Evolutionary conservation across 2,113 vertebrate species (phyloP).

Genomic region (Procavia capensis): DNA sequence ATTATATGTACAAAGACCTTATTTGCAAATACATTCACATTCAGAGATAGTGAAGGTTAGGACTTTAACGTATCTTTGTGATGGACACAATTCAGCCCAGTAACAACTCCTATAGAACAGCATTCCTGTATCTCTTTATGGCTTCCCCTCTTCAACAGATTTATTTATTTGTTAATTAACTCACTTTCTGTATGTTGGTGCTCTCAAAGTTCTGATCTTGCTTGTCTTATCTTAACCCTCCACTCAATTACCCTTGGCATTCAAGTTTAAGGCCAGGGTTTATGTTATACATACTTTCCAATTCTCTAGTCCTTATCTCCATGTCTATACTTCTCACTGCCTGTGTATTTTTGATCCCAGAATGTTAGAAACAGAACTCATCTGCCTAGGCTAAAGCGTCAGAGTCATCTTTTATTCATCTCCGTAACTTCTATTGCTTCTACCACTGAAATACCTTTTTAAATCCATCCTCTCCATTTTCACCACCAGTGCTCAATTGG

Average conservation of each 20-base stretch:
- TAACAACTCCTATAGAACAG: not conserved
- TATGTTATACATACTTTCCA: not conserved
- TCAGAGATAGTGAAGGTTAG: not conserved
- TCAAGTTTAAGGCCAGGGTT: not conserved
- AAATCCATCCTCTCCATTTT: not conserved
- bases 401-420: constrained; percentile 29
- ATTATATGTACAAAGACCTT: not conserved
- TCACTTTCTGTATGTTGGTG: not conserved
- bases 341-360: constrained; percentile 13
- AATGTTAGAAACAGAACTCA: constrained; percentile 10
- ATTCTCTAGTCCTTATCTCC: not conserved
- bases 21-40: not conserved
- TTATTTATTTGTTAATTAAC: not conserved
- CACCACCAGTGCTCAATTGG: not conserved
- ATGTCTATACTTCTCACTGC: not conserved
- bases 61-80: not conserved
- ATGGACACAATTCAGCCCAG: not conserved
- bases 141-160: not conserved
- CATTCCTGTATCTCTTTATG: not conserved
- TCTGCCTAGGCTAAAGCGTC: not conserved
- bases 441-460: not conserved
- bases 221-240: not conserved
- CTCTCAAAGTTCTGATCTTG: not conserved
- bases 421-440: not conserved
- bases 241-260: not conserved